Evolutionary conservation across 1,140 invertebrate species (phyloP).

Genomic region (Formica exsecta): DNA sequence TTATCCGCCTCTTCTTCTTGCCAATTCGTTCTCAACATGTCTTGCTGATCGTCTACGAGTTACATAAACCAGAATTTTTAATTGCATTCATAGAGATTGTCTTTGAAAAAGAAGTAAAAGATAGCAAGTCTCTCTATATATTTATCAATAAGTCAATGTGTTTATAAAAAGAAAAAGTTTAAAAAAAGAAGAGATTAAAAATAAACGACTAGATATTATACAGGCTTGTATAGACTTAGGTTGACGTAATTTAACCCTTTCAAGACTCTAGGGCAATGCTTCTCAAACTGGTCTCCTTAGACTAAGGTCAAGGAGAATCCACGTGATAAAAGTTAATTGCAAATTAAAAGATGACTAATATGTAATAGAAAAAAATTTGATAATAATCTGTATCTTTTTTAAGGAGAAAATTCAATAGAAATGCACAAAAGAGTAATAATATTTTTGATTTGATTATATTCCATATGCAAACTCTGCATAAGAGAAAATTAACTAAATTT

Average conservation of each 20-base stretch:
- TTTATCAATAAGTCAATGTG: background rate
- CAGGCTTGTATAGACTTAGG: background rate
- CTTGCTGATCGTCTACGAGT: conserved; percentile 28
- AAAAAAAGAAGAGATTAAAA: conserved; percentile 36
- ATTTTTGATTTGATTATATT: background rate
- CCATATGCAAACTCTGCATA: background rate
- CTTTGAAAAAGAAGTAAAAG: conserved; percentile 2
- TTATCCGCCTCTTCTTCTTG: background rate
- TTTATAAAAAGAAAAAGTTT: conserved; percentile 28
- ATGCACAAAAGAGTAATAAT: background rate
- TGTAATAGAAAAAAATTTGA: background rate
- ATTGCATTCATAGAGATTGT: background rate
- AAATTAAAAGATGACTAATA: background rate
- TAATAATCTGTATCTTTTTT: background rate
- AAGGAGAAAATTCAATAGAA: background rate
- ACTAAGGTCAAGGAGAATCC: background rate
- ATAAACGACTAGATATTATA: background rate
- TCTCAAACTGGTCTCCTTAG: background rate
- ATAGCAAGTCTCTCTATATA: background rate
- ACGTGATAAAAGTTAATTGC: background rate
- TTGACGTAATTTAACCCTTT: conserved; percentile 1
- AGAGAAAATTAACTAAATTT: background rate
- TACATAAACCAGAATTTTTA: background rate
- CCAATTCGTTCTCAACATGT: background rate
- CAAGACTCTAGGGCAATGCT: background rate